Percentiles rank a stretch among this genome's conserved stretches.
phyloP scores from a whole-genome alignment of 2,888 invertebrate genomes.

The Drosophila mimetica region DNA sequence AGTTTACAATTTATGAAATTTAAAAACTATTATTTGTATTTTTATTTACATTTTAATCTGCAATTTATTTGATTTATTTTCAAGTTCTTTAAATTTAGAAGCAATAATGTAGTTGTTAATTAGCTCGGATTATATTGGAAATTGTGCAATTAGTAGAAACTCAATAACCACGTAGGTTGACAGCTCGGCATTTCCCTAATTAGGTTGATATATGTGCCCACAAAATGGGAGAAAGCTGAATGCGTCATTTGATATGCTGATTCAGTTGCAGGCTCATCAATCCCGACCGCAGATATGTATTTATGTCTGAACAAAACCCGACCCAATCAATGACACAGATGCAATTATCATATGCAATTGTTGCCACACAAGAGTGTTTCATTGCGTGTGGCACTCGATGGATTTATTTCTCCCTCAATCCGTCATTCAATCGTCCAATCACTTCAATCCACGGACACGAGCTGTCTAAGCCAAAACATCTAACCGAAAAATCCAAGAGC shows the following conservation, averaged over 20 bases:
- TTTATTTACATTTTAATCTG: too few species aligned
- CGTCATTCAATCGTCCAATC: slow-evolving; percentile 26
- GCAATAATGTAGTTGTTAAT: not conserved
- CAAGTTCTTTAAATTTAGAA: too few species aligned
- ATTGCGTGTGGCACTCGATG: slow-evolving; percentile 26
- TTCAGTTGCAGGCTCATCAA: slow-evolving; percentile 29
- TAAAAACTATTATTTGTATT: too few species aligned
- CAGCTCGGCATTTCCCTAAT: slow-evolving; percentile 16
- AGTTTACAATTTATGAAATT: too few species aligned
- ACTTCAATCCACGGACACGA: slow-evolving; percentile 15
- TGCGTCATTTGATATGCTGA: slow-evolving; percentile 32
- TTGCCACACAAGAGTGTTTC: slow-evolving; percentile 25
- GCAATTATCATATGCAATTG: slow-evolving; percentile 30
- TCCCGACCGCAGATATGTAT: slow-evolving; percentile 16
- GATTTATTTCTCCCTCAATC: not conserved
- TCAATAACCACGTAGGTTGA: slow-evolving; percentile 6
- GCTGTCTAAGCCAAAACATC: too few species aligned
- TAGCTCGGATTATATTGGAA: not conserved
- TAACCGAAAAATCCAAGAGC: not conserved
- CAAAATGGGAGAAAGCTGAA: slow-evolving; percentile 24
- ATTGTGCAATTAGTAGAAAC: slow-evolving; percentile 11
- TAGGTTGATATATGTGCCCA: slow-evolving; percentile 17
- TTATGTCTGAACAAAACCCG: not conserved
- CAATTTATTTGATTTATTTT: not conserved
- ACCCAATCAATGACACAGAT: slow-evolving; percentile 24